These are phyloP conservation scores for Alcis repandata DNA, from an alignment of 2,888 invertebrate species.

Conservation along the genomic window DNA sequence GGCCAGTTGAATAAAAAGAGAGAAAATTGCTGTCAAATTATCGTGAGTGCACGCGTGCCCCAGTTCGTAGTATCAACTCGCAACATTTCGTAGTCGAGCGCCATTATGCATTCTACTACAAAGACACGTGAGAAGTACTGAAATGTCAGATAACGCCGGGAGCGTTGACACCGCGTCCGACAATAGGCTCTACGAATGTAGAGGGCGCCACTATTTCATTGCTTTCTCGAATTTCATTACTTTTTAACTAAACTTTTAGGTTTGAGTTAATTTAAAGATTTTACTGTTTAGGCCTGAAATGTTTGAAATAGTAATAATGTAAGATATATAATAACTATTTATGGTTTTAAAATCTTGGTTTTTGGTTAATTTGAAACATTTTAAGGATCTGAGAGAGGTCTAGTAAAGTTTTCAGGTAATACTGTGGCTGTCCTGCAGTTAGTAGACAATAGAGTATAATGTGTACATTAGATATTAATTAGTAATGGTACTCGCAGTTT, in stretches of 20 bases:
- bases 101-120: conserved; percentile 29
- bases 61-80: conserved; percentile 60
- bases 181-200: conserved; percentile 3
- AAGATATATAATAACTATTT: not conserved
- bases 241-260: not conserved
- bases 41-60: conserved; percentile 59
- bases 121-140: conserved; percentile 40
- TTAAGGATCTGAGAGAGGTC: too few relatives aligned
- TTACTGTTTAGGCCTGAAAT: conserved; percentile 3
- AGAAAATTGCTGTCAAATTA: conserved; percentile 61
- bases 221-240: not conserved
- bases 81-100: conserved; percentile 25
- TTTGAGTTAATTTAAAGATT: not conserved
- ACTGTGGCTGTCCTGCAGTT: too few relatives aligned
- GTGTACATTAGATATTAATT: too few relatives aligned
- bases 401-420: too few relatives aligned
- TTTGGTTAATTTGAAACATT: too few relatives aligned
- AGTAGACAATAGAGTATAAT: too few relatives aligned
- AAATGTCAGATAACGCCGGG: conserved; percentile 43
- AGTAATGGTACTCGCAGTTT: too few relatives aligned
- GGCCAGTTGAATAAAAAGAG: conserved; percentile 16
- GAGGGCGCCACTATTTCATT: conserved; percentile 7
- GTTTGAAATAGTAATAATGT: not conserved
- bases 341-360: too few relatives aligned
- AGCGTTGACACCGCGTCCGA: conserved; percentile 40